Evolutionary conservation across 2,888 invertebrate genomes (phyloP).

Genomic region (Xestia ashworthii): DNA sequence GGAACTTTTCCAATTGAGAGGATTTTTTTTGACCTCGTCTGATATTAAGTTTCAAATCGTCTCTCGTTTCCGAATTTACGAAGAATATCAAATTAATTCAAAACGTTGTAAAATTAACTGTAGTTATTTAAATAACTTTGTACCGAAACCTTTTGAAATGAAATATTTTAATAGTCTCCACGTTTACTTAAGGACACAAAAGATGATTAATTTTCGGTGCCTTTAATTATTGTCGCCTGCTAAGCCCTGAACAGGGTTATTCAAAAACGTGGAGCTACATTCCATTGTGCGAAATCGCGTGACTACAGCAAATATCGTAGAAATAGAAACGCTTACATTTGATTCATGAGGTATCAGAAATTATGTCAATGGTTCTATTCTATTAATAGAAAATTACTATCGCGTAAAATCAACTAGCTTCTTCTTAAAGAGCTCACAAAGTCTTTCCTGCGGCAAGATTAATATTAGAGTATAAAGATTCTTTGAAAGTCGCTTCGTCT

Average conservation of each 20-base stretch:
- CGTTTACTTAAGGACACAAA: constrained; percentile 57
- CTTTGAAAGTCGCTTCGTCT: constrained; percentile 30
- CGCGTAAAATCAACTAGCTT: constrained; percentile 5
- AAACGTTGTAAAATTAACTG: constrained; percentile 35
- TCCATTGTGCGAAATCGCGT: constrained; percentile 55
- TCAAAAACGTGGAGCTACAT: constrained; percentile 45
- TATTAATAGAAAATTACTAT: constrained; percentile 13
- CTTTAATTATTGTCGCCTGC: constrained; percentile 54
- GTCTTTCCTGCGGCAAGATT: constrained; percentile 32
- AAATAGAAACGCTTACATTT: constrained; percentile 49
- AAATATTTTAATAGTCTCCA: constrained; percentile 52
- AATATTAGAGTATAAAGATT: constrained; percentile 31
- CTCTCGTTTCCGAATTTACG: constrained; percentile 1
- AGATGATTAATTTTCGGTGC: constrained; percentile 63
- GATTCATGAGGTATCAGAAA: constrained; percentile 48
- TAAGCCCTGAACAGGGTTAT: constrained; percentile 48
- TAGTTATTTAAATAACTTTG: constrained; percentile 36
- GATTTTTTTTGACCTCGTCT: constrained; percentile 34
- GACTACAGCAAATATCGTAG: constrained; percentile 54
- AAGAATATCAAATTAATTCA: constrained; percentile 18
- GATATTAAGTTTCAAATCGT: constrained; percentile 31
- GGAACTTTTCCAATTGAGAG: constrained; percentile 52
- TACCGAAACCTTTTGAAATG: constrained; percentile 40
- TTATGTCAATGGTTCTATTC: constrained; percentile 22
- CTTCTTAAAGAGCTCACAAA: constrained; percentile 17